These are phyloP conservation scores for Bellardia pandia DNA, from an alignment of 2,888 invertebrate genomes.

Conservation along the genomic window DNA sequence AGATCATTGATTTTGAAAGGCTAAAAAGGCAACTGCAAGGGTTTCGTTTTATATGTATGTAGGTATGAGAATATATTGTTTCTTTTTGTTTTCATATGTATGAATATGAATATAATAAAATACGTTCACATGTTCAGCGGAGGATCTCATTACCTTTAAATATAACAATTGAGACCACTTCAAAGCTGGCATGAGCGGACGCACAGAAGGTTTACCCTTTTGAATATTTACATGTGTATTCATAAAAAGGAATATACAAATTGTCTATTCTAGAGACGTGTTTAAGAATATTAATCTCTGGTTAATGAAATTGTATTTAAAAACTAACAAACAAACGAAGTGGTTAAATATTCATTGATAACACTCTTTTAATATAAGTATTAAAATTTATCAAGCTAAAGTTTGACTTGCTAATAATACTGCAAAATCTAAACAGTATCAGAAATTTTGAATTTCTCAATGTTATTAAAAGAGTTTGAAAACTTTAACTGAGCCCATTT, in stretches of 20 bases:
- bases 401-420: no score
- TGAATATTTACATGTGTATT: not conserved
- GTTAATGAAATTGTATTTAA: no score
- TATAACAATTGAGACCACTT: constrained; percentile 77
- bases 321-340: not conserved
- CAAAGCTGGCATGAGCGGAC: not conserved
- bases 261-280: not conserved
- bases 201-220: not conserved
- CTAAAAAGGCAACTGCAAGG: constrained; percentile 73
- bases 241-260: not conserved
- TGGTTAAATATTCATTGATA: no score
- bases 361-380: no score
- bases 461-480: no score
- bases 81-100: not conserved
- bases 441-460: no score
- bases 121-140: constrained; percentile 39
- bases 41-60: constrained; percentile 10
- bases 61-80: not conserved
- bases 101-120: constrained; percentile 38
- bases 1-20: constrained; percentile 70
- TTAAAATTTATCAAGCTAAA: no score
- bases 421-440: no score
- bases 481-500: no score
- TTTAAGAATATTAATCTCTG: not conserved
- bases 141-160: constrained; percentile 81